Evolutionary conservation across 2,113 vertebrate species (phyloP).

Genomic region (Chlorodrepanis virens): DNA sequence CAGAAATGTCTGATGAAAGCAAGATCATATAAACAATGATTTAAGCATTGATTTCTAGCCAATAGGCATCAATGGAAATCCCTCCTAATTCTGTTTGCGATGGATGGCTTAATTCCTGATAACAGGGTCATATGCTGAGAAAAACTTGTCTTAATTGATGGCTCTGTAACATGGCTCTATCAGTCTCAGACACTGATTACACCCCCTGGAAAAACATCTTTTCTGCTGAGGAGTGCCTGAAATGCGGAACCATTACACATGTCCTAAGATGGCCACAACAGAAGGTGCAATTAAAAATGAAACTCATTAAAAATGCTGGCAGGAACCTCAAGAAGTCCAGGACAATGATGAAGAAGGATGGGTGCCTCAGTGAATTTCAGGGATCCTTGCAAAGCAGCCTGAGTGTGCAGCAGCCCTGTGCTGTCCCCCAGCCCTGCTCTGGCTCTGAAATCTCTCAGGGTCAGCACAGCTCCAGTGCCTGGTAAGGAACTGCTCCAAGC

Average conservation of each 20-base stretch:
- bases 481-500: not conserved
- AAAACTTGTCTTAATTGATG: conserved; percentile 24
- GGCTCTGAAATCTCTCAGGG: not conserved
- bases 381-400: not conserved
- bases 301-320: conserved; percentile 33
- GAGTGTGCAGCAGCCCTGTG: not conserved
- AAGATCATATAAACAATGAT: conserved; percentile 2
- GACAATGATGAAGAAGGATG: not conserved
- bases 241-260: conserved; percentile 8
- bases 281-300: conserved; percentile 37
- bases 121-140: conserved; percentile 2
- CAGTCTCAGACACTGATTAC: conserved; percentile 37
- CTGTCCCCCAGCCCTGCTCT: not conserved
- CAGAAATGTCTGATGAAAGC: conserved; percentile 1
- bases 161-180: not conserved
- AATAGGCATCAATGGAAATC: conserved; percentile 5
- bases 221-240: conserved; percentile 18
- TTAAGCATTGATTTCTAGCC: conserved; percentile 13
- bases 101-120: conserved; percentile 35
- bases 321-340: not conserved
- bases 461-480: not conserved
- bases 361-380: not conserved
- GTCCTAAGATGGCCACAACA: not conserved
- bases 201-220: conserved; percentile 39
- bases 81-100: not conserved